Percentiles rank a stretch among this genome's conserved stretches.
Evolutionary conservation across 2,797 vertebrate genomes (phyloP).

Genomic region (Lepus oiostolus): DNA sequence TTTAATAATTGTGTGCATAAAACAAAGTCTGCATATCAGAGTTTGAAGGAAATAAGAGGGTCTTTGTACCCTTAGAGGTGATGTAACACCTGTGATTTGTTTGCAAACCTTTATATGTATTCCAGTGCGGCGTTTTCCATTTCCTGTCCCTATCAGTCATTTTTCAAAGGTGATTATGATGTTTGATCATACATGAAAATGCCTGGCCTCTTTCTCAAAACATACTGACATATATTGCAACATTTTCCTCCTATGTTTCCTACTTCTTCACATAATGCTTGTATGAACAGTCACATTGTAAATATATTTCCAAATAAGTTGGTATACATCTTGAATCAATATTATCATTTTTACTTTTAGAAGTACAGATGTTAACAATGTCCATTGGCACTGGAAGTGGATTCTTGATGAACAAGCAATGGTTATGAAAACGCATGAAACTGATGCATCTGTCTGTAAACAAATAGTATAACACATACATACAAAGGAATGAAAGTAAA

Average conservation of each 20-base stretch:
- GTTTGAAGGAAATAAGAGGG: too few species aligned
- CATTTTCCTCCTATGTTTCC: too few species aligned
- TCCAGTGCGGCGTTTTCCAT: not conserved
- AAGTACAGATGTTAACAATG: not conserved
- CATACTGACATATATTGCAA: not conserved
- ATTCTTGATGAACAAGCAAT: not conserved
- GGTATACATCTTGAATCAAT: not conserved
- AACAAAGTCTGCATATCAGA: too few species aligned
- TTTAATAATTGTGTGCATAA: too few species aligned
- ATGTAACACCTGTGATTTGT: too few species aligned
- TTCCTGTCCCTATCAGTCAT: not conserved
- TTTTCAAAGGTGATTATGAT: not conserved
- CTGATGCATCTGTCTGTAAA: not conserved
- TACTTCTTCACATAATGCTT: not conserved
- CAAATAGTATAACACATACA: not conserved
- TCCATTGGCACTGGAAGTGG: not conserved
- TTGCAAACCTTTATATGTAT: too few species aligned
- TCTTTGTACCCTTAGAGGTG: too few species aligned
- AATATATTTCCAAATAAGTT: slow-evolving; percentile 4
- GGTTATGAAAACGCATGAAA: not conserved
- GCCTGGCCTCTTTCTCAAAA: not conserved
- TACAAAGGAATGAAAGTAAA: not conserved
- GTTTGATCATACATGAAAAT: not conserved
- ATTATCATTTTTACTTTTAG: slow-evolving; percentile 13
- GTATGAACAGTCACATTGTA: not conserved